phyloP scores from a whole-genome alignment of 2,797 vertebrate species.

The Echeneis naucrates region DNA sequence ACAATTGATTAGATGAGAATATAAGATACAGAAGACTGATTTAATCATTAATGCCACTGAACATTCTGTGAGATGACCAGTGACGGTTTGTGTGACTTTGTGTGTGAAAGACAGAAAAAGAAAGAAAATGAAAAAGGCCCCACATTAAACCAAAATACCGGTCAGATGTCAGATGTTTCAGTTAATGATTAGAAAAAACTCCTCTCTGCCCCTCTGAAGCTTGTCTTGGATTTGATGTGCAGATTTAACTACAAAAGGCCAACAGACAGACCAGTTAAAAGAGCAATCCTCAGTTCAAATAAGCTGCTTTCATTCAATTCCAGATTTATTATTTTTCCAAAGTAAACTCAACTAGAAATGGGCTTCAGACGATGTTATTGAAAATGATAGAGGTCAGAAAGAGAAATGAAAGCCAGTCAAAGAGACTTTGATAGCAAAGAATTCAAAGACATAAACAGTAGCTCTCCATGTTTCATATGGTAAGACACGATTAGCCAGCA shows the following conservation, averaged over 20 bases:
- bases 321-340: conserved; percentile 62
- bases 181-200: conserved; percentile 45
- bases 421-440: conserved; percentile 11
- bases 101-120: neutral
- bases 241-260: conserved; percentile 64
- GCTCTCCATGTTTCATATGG: conserved; percentile 5
- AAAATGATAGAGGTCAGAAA: conserved; percentile 56
- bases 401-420: neutral
- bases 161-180: conserved; percentile 51
- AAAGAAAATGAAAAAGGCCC: conserved; percentile 3
- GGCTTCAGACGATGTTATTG: conserved; percentile 45
- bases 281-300: conserved; percentile 44
- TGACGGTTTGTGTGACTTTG: neutral
- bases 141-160: conserved; percentile 34
- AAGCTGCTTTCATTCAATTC: conserved; percentile 54
- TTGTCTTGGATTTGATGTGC: conserved; percentile 62
- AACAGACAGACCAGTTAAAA: conserved; percentile 48
- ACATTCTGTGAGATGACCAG: conserved; percentile 13
- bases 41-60: conserved; percentile 7
- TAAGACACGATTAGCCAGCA: neutral
- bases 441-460: conserved; percentile 43
- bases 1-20: neutral
- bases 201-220: conserved; percentile 36
- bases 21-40: neutral
- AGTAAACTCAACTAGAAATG: conserved; percentile 53